Conservation (phyloP, 2,888 invertebrate genomes). For the Entomobrya multifasciata region DNA sequence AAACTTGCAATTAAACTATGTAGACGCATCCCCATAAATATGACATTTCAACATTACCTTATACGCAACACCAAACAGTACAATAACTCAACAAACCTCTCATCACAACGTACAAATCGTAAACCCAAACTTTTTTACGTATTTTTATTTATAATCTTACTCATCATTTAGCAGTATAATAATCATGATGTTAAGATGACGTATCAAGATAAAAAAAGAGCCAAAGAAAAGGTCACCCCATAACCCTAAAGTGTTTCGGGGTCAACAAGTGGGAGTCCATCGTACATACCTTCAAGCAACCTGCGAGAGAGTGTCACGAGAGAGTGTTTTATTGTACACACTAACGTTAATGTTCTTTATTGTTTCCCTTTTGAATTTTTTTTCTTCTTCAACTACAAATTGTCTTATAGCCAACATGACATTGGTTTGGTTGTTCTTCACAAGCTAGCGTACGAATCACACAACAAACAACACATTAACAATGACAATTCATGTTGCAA, state of each 20-base stretch:
- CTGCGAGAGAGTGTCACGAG: too few relatives aligned
- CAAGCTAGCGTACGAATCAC: too few relatives aligned
- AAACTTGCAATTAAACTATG: too few relatives aligned
- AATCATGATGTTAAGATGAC: background rate
- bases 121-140: background rate
- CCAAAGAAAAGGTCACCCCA: constrained; percentile 75
- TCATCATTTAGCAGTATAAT: background rate
- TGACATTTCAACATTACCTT: background rate
- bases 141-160: constrained; percentile 41
- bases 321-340: constrained; percentile 26
- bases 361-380: constrained; percentile 51
- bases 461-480: too few relatives aligned
- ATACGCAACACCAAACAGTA: background rate
- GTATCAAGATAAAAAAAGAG: too few relatives aligned
- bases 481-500: constrained; percentile 31
- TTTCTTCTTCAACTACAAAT: constrained; percentile 36
- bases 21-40: too few relatives aligned
- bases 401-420: constrained; percentile 35
- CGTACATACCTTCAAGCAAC: too few relatives aligned
- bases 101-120: constrained; percentile 29
- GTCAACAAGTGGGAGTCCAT: constrained; percentile 79
- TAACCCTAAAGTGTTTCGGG: constrained; percentile 73
- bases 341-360: constrained; percentile 10
- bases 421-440: constrained; percentile 10
- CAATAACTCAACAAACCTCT: constrained; percentile 48